Base-by-base conservation (phyloP, 1,140 invertebrate genomes). In the Aporrectodea caliginosa region DNA sequence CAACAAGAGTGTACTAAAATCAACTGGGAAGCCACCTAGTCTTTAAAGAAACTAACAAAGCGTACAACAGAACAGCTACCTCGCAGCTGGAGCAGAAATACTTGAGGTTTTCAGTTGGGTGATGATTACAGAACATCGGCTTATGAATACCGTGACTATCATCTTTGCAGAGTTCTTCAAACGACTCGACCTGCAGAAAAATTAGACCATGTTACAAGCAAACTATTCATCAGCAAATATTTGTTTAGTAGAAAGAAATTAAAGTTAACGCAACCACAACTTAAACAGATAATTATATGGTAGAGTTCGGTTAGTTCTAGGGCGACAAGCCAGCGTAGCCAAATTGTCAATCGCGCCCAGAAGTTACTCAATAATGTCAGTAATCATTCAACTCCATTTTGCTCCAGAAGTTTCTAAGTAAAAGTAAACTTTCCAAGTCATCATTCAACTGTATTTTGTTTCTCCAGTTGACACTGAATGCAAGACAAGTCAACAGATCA, bases 41-140 rank as follows among this genome's bases (percentile, higher is more conserved):
- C n/a, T n/a, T n/a, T n/a, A n/a, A n/a, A n/a, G n/a, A n/a, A n/a
- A n/a, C n/a, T 80, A 30, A 58, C 73, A 1, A 35, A 79, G 29
- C 29, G n/a, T 68, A 22, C 32, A 35, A 81, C 27, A n/a, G 72
- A n/a, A 90, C 87, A 29, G 80, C 85, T 84, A 93, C 92, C 90
- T 94, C 92, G 85, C 94, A 95, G 35, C 92, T 91, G 81, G 92
- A 92, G 85, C 94, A 95, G 85, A 93, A 95, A 87, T 92, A 94
- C 82, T 93, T 92, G 82, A 95, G 90, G 84, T 91, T 92, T 88
- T 95, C 94, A 79, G 91, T 91, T 58, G 91, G 89, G 88, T 95
- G 94, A 83, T 90, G 90, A 68, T 91, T 90, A 84, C 94, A 95
- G 85, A 92, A 92, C 69, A 95, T 91, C 16, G 93, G 93, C 85